Evolutionary conservation across 1,140 invertebrate genomes (phyloP).

Genomic region (Papilio xuthus): DNA sequence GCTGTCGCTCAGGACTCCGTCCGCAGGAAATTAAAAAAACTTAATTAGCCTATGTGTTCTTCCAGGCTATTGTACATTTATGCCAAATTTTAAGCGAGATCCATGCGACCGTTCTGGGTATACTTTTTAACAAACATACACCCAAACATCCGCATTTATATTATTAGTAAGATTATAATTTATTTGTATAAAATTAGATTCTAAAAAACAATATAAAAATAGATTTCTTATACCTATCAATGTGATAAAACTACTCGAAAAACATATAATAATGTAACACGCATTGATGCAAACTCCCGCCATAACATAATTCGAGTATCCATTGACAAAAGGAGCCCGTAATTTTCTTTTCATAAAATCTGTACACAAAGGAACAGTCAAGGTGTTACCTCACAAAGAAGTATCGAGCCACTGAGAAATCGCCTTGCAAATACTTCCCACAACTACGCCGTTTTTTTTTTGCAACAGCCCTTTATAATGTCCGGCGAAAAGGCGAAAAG

Average conservation of each 20-base stretch:
- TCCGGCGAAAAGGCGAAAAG: constrained; percentile 33
- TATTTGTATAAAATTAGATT: too few relatives aligned
- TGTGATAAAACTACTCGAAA: neutral
- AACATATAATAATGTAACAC: constrained; percentile 29
- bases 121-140: too few relatives aligned
- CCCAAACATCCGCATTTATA: too few relatives aligned
- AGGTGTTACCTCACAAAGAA: constrained; percentile 62
- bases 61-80: too few relatives aligned
- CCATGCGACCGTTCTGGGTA: too few relatives aligned
- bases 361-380: constrained; percentile 58
- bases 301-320: constrained; percentile 51
- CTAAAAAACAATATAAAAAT: too few relatives aligned
- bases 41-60: too few relatives aligned
- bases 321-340: constrained; percentile 59
- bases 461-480: constrained; percentile 15
- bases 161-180: too few relatives aligned
- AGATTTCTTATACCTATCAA: neutral
- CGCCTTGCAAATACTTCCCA: constrained; percentile 63
- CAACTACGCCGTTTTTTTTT: constrained; percentile 55
- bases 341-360: constrained; percentile 58
- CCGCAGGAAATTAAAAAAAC: too few relatives aligned
- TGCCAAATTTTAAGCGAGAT: too few relatives aligned
- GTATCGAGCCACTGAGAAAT: constrained; percentile 70
- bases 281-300: constrained; percentile 42
- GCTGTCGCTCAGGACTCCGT: too few relatives aligned